These are phyloP conservation scores for Myocastor coypus DNA, from an alignment of 2,113 vertebrate genomes.

Conservation along the genomic window DNA sequence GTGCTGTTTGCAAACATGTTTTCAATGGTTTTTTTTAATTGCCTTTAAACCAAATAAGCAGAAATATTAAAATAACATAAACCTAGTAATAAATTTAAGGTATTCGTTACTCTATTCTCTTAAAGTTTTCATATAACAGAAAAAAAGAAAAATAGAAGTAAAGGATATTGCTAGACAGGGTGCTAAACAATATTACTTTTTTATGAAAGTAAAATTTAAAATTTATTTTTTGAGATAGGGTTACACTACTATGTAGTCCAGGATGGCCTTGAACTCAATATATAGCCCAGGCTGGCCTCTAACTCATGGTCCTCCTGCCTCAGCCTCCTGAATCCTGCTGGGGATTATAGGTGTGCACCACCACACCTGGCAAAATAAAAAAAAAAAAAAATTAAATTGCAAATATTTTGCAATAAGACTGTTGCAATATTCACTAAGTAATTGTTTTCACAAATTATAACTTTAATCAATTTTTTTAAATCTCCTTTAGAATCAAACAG, in stretches of 20 bases:
- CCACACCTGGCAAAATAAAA: neutral
- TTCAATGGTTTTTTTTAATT: neutral
- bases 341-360: neutral
- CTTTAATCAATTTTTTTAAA: constrained; percentile 40
- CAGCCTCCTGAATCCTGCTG: neutral
- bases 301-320: neutral
- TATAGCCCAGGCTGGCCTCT: neutral
- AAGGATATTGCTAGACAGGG: neutral
- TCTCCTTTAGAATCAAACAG: constrained; percentile 50
- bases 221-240: neutral
- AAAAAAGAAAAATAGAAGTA: neutral
- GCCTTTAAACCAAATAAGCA: constrained; percentile 16
- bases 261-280: neutral
- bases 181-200: constrained; percentile 14
- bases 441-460: constrained; percentile 56
- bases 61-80: constrained; percentile 60
- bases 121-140: neutral
- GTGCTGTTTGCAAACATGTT: constrained; percentile 23
- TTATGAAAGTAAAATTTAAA: constrained; percentile 22
- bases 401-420: constrained; percentile 49
- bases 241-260: neutral
- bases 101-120: neutral
- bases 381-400: constrained; percentile 21
- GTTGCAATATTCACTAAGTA: neutral
- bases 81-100: neutral